These are phyloP conservation scores for Sinopyrophorus schimmeli DNA, from an alignment of 2,888 invertebrate species.

Conservation along the genomic window DNA sequence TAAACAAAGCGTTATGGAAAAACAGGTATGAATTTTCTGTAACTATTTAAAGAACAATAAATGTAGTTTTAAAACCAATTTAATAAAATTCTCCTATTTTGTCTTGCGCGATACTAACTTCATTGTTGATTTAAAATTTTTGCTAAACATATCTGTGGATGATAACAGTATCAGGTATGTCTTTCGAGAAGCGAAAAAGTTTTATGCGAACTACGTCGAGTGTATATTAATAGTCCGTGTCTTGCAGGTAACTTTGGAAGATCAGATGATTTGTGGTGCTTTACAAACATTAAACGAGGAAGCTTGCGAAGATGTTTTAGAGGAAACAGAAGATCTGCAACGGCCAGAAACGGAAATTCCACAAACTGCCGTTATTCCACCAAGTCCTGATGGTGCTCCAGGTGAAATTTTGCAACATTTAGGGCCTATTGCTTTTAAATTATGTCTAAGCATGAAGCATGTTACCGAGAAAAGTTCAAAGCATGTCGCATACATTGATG, in stretches of 20 bases:
- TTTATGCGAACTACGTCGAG: background rate
- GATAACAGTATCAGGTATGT: constrained; percentile 43
- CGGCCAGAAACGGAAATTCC: constrained; percentile 47
- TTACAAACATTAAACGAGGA: constrained; percentile 91
- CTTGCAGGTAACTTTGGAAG: constrained; percentile 84
- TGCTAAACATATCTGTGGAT: constrained; percentile 27
- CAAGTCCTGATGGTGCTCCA: constrained; percentile 52
- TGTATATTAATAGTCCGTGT: background rate
- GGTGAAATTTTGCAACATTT: constrained; percentile 43
- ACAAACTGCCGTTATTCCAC: constrained; percentile 52
- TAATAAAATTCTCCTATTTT: background rate
- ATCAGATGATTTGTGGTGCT: constrained; percentile 94
- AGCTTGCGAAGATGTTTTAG: constrained; percentile 87
- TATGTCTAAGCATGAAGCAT: constrained; percentile 27
- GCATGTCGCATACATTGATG: constrained; percentile 32
- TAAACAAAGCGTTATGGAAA: constrained; percentile 74
- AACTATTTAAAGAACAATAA: background rate
- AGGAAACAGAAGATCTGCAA: constrained; percentile 58
- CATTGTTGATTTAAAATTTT: constrained; percentile 13
- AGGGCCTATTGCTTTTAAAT: constrained; percentile 16
- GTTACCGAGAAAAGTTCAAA: constrained; percentile 21
- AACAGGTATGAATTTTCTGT: constrained; percentile 67
- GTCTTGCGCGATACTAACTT: background rate
- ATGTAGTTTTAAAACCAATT: background rate
- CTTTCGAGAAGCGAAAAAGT: background rate